These are phyloP conservation scores for Pristionchus fissidentatus DNA, from an alignment of 2,888 invertebrate species.

Conservation along the genomic window DNA sequence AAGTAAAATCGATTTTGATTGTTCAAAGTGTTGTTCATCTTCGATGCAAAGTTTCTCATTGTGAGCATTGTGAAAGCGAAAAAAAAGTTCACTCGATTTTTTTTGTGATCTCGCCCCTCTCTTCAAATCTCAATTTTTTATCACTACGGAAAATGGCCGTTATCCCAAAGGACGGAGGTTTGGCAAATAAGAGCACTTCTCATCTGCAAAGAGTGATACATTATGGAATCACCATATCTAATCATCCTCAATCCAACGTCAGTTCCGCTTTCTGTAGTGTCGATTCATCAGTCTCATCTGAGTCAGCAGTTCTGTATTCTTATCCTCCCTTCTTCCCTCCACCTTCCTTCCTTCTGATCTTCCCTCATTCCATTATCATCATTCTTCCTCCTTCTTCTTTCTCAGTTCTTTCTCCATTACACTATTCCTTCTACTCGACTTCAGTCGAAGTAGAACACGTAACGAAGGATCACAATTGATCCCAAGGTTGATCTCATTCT, in stretches of 20 bases:
- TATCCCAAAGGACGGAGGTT: conserved; percentile 1
- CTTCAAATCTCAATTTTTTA: neutral
- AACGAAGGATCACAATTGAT: too few species aligned
- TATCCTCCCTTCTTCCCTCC: too few species aligned
- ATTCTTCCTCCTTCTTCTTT: neutral
- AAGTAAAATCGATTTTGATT: too few species aligned
- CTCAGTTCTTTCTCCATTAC: neutral
- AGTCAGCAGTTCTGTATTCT: neutral
- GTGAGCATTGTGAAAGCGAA: too few species aligned
- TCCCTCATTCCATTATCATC: neutral
- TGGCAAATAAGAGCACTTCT: neutral
- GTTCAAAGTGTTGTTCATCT: too few species aligned
- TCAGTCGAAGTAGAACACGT: too few species aligned
- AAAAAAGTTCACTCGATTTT: too few species aligned
- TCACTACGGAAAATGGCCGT: neutral
- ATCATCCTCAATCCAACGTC: too few species aligned
- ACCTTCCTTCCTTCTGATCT: neutral
- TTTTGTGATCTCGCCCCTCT: neutral
- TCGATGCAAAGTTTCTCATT: too few species aligned
- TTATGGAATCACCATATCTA: too few species aligned
- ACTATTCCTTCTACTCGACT: neutral
- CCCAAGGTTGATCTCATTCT: neutral
- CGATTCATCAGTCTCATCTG: too few species aligned
- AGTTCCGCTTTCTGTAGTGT: too few species aligned
- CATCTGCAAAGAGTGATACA: neutral